phyloP scores from a whole-genome alignment of 2,888 invertebrate genomes.

The Didymodactylos carnosus region DNA sequence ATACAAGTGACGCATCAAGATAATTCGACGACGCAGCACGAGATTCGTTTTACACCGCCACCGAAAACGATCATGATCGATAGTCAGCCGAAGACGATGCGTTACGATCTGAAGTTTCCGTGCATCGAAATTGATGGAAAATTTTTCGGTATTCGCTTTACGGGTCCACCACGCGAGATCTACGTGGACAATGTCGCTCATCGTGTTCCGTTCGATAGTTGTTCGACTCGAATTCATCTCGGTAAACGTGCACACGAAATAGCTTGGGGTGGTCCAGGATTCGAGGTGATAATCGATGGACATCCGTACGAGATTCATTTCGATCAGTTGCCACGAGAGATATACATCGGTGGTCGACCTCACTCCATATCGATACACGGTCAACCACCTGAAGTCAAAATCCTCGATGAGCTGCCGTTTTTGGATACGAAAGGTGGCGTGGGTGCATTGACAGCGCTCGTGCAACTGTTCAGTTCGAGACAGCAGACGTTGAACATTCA shows the following conservation, averaged over 20 bases:
- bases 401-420: conserved; percentile 36
- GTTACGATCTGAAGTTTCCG: conserved; percentile 5
- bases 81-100: conserved; percentile 16
- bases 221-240: conserved; percentile 36
- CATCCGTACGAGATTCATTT: conserved; percentile 57
- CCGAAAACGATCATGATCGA: conserved; percentile 70
- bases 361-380: conserved; percentile 57
- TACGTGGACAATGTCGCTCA: conserved; percentile 62
- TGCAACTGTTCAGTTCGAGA: too few species aligned
- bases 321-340: conserved; percentile 60
- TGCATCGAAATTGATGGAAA: conserved; percentile 24
- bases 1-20: not conserved
- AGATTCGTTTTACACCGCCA: conserved; percentile 59
- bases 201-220: conserved; percentile 24
- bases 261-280: conserved; percentile 33
- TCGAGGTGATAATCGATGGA: conserved; percentile 21
- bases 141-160: conserved; percentile 52
- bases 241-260: conserved; percentile 22
- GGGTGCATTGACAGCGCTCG: too few species aligned
- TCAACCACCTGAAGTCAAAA: conserved; percentile 75
- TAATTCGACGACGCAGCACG: conserved; percentile 48
- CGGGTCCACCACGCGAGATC: conserved; percentile 72
- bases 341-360: conserved; percentile 57
- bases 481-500: too few species aligned
- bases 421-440: too few species aligned